Evolutionary conservation across 1,140 invertebrate genomes (phyloP), one percentile per base, ranked within the genome.

Genomic region (Diachasma alloeum): DNA sequence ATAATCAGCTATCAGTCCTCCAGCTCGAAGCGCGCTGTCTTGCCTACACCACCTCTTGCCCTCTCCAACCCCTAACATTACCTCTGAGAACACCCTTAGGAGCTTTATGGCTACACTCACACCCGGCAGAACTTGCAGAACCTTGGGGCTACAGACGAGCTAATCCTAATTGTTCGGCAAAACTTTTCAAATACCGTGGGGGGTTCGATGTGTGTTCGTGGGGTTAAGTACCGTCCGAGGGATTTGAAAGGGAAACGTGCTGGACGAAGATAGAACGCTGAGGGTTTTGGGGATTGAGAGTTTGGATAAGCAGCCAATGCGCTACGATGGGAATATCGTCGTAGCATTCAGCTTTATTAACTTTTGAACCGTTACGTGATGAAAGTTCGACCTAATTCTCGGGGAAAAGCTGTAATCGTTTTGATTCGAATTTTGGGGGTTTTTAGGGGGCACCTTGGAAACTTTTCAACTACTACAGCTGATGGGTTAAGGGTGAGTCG

Each of bases 121-220:
- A 59, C 74, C n/a, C 36, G 3, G 66, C 2, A 37, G 63, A 78
- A 81, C 82, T 78, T 83, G 79, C 81, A 77, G 81, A 53, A 77
- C 53, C 77, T 69, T 56, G 53, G 31, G 72, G 76, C 59, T 73
- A 78, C 59, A 75, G 17, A 48, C 70, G 44, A 24, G 69, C 74
- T 78, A 81, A 82, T 83, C 73, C 81, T 83, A 81, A 82, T 83
- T 83, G 81, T 82, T 81, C 78, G 9, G 63, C 39, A 53, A 63
- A 83, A 83, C 81, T 83, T 82, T 83, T 78, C 78, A 76, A 78
- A 80, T 81, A 81, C 74, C 72, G 42, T 66, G 37, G n/a, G 31
- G 22, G 76, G 78, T 69, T 77, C 74, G 70, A 82, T 80, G 76
- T 79, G 78, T 77, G 79, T 75, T 75, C 48, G 69, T 48, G 63